Evolutionary conservation across 1,140 invertebrate species (phyloP).

Genomic region (Chelonus insularis): DNA sequence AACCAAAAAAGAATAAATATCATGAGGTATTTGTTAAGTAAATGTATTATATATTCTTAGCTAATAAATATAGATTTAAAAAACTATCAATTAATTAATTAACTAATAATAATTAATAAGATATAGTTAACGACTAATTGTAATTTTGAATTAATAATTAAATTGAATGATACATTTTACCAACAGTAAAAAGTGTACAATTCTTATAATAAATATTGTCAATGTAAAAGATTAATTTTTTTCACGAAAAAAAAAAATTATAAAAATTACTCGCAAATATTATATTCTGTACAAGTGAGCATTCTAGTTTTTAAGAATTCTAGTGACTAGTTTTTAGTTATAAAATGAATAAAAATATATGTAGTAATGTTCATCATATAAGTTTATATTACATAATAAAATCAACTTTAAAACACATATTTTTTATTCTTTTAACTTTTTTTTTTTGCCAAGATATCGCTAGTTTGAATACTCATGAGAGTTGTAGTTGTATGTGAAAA

Average conservation of each 20-base stretch:
- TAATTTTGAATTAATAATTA: slow-evolving; percentile 9
- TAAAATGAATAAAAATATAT: slow-evolving; percentile 33
- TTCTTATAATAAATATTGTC: no score
- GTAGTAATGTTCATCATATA: slow-evolving; percentile 57
- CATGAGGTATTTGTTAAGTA: slow-evolving; percentile 46
- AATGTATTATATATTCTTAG: slow-evolving; percentile 50
- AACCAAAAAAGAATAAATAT: slow-evolving; percentile 36
- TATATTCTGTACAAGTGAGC: slow-evolving; percentile 52
- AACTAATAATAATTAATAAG: slow-evolving; percentile 27
- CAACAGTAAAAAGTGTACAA: slow-evolving; percentile 25
- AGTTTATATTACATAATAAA: slow-evolving; percentile 60
- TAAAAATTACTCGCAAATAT: slow-evolving; percentile 33
- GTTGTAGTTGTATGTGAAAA: not conserved
- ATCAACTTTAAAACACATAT: slow-evolving; percentile 47
- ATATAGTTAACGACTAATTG: no score
- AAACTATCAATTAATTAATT: slow-evolving; percentile 47
- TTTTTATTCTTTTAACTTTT: not conserved
- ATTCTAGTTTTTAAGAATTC: slow-evolving; percentile 49
- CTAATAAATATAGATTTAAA: slow-evolving; percentile 45
- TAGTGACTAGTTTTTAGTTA: not conserved
- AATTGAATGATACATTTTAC: slow-evolving; percentile 17
- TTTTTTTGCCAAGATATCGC: not conserved
- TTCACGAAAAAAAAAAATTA: no score
- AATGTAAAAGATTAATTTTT: no score
- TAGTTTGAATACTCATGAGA: not conserved